Conservation (phyloP, 2,888 invertebrate genomes). For the Eudasyphora cyanicolor region DNA sequence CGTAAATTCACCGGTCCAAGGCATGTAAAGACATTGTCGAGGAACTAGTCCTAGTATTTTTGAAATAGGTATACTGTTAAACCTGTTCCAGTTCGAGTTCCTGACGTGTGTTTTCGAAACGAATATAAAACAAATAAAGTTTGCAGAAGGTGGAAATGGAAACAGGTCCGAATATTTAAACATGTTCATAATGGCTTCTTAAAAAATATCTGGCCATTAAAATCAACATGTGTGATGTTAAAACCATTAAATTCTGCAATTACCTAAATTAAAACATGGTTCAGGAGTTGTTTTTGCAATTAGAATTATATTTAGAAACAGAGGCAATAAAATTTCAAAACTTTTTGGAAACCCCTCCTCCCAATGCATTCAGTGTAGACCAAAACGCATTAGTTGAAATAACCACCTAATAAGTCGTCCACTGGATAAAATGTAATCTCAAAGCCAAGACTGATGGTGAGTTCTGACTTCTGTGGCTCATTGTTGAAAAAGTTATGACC, state of each 20-base stretch:
- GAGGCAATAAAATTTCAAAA: conserved; percentile 58
- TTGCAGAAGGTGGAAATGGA: too few relatives aligned
- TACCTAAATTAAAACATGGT: conserved; percentile 50
- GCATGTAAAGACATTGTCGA: too few relatives aligned
- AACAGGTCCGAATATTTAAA: not conserved
- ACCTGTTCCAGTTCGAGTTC: too few relatives aligned
- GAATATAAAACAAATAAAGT: too few relatives aligned
- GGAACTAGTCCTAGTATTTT: too few relatives aligned
- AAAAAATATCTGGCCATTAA: conserved; percentile 42
- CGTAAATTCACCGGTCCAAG: too few relatives aligned
- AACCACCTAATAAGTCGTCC: conserved; percentile 59
- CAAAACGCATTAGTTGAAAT: conserved; percentile 28
- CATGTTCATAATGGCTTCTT: conserved; percentile 24
- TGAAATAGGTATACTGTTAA: too few relatives aligned
- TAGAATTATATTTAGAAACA: conserved; percentile 16
- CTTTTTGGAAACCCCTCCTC: conserved; percentile 45
- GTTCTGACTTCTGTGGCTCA: not conserved
- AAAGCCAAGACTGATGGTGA: conserved; percentile 32
- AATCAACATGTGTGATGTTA: conserved; percentile 44
- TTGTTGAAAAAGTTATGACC: conserved; percentile 55
- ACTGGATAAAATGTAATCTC: conserved; percentile 36
- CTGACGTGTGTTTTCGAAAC: too few relatives aligned
- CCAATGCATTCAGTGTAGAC: not conserved
- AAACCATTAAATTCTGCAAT: conserved; percentile 59
- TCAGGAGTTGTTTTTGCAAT: conserved; percentile 36